Percentiles rank a stretch among this genome's conserved stretches.
Conservation (phyloP, 2,113 vertebrate genomes). For the Sisor rabdophorus region DNA sequence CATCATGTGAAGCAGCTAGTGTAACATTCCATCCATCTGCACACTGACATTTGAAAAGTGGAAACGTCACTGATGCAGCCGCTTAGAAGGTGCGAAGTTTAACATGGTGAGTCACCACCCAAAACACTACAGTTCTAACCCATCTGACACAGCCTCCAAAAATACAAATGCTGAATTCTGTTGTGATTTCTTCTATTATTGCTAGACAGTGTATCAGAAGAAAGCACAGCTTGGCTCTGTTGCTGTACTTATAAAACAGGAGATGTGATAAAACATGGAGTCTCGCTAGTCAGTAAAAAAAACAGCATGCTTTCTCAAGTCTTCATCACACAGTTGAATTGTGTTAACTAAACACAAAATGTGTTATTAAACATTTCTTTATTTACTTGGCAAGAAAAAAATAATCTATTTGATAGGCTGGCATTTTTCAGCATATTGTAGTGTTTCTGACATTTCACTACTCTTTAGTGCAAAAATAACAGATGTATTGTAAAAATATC, state of each 20-base stretch:
- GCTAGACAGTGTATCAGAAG: too few relatives aligned
- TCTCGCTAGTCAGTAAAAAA: not conserved
- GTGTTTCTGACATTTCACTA: too few relatives aligned
- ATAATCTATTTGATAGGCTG: not conserved
- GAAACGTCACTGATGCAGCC: constrained; percentile 11
- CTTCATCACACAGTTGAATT: not conserved
- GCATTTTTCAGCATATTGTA: not conserved
- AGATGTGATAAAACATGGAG: not conserved
- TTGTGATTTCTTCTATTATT: not conserved
- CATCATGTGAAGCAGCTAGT: constrained; percentile 6
- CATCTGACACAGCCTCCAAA: constrained; percentile 25
- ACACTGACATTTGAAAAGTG: constrained; percentile 43
- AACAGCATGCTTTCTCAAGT: not conserved
- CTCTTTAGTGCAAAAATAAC: not conserved
- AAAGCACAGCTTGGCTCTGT: not conserved
- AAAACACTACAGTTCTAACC: constrained; percentile 16
- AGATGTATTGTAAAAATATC: not conserved
- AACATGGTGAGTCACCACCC: constrained; percentile 33
- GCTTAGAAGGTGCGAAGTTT: constrained; percentile 30
- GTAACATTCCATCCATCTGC: constrained; percentile 38
- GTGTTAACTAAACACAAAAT: not conserved
- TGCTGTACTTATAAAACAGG: not conserved
- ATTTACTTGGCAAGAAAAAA: constrained; percentile 6
- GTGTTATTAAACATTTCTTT: not conserved
- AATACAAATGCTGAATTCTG: not conserved